Evolutionary conservation across 2,113 vertebrate genomes (phyloP).

Genomic region (Candoia aspera): DNA sequence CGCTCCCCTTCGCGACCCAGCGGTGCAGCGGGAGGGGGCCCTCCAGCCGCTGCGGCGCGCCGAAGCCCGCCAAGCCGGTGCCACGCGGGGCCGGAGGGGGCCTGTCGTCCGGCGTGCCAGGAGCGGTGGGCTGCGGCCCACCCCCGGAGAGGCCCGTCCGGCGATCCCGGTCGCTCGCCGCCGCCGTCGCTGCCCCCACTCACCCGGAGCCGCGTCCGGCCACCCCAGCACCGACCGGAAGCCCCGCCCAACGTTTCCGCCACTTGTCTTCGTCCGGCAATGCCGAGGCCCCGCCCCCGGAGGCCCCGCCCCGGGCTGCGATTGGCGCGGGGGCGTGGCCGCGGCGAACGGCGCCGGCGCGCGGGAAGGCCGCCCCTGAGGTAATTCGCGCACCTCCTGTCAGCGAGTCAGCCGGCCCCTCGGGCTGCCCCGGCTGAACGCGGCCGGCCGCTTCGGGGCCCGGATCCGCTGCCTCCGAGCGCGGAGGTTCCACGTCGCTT

Average conservation of each 20-base stretch:
- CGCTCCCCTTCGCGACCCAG: no score
- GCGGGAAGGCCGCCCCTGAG: background rate
- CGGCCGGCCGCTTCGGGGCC: no score
- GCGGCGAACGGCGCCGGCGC: background rate
- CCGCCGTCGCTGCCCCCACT: background rate
- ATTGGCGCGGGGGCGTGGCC: background rate
- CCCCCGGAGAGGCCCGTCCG: background rate
- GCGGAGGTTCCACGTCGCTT: background rate
- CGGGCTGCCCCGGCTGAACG: no score
- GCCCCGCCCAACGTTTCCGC: background rate
- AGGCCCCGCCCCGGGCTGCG: background rate
- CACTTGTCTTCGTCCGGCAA: background rate
- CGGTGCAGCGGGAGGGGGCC: no score
- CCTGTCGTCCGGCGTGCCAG: no score
- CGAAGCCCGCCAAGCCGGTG: no score
- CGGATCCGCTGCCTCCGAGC: background rate
- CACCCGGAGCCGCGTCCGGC: background rate
- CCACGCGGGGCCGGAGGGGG: no score
- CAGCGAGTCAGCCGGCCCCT: no score
- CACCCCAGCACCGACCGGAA: conserved; percentile 13
- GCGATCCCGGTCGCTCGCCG: background rate
- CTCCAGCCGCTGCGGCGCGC: fast-evolving
- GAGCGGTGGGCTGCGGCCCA: no score
- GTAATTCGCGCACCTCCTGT: background rate
- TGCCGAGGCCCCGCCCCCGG: background rate